phyloP scores from a whole-genome alignment of 2,888 invertebrate species.

The Harpagoxenus sublaevis region DNA sequence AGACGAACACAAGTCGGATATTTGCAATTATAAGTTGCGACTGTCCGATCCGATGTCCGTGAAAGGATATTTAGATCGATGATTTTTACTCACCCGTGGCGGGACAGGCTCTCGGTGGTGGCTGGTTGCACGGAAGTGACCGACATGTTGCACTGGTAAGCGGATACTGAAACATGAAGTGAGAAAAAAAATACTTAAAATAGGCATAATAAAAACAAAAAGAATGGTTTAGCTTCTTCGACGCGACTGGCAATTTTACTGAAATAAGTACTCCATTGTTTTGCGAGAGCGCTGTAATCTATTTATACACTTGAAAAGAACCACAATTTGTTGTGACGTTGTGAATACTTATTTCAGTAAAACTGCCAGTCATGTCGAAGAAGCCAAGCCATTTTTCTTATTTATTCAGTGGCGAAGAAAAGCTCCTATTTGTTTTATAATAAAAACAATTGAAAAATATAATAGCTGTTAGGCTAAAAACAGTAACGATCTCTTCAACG shows the following conservation, averaged over 20 bases:
- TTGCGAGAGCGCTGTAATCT: too few relatives aligned
- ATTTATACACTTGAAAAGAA: too few relatives aligned
- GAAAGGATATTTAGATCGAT: slow-evolving; percentile 20
- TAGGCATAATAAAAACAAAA: not conserved
- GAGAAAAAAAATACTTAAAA: slow-evolving; percentile 26
- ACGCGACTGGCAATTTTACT: too few relatives aligned
- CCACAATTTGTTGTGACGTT: too few relatives aligned
- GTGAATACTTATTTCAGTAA: too few relatives aligned
- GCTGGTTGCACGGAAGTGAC: slow-evolving; percentile 82
- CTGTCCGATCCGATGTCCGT: not conserved
- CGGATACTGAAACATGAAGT: slow-evolving; percentile 79
- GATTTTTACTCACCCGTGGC: slow-evolving; percentile 81
- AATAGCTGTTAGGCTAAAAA: not conserved
- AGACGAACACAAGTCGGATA: slow-evolving; percentile 3
- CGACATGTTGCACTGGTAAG: slow-evolving; percentile 81
- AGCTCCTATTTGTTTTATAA: too few relatives aligned
- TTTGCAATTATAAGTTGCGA: slow-evolving; percentile 36
- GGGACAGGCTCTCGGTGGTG: slow-evolving; percentile 81
- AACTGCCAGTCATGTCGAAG: too few relatives aligned
- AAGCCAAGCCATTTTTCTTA: too few relatives aligned
- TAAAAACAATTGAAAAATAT: slow-evolving; percentile 23
- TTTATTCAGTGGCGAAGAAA: too few relatives aligned
- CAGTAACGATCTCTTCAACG: not conserved
- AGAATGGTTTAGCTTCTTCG: too few relatives aligned
- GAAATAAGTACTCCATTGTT: too few relatives aligned